These are phyloP conservation scores for Rhynchopsitta pachyrhyncha DNA, from an alignment of 2,113 vertebrate species.

Conservation along the genomic window DNA sequence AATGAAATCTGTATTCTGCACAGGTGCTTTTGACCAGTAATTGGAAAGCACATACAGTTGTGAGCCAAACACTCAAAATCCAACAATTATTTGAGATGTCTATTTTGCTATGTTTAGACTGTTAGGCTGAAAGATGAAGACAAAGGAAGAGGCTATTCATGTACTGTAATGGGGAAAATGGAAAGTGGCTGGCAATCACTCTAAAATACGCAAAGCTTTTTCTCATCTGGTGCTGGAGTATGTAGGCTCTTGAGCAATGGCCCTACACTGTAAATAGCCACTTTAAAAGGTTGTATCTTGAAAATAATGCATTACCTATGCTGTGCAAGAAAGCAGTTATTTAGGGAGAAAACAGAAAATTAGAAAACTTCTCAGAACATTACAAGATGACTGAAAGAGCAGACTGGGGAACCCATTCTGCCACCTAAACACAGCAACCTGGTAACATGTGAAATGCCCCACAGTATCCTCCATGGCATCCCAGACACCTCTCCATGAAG, in stretches of 20 bases:
- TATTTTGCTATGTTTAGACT: constrained; percentile 1
- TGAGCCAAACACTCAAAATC: not conserved
- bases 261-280: not conserved
- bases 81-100: not conserved
- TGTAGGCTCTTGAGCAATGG: not conserved
- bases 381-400: not conserved
- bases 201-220: not conserved
- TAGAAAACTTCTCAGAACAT: not conserved
- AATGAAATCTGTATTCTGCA: not conserved
- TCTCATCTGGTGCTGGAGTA: not conserved
- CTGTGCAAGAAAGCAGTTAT: not conserved
- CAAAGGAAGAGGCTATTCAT: not conserved
- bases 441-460: not conserved
- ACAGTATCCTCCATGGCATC: not conserved
- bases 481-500: not conserved
- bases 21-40: not conserved
- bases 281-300: not conserved
- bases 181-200: not conserved
- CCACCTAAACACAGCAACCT: not conserved
- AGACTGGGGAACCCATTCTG: not conserved
- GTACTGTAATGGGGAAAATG: not conserved
- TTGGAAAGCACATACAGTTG: not conserved
- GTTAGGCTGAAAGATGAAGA: not conserved
- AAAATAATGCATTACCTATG: not conserved
- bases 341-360: not conserved